Base-by-base conservation (phyloP, 2,113 vertebrate species). In the Marmota flaviventris region DNA sequence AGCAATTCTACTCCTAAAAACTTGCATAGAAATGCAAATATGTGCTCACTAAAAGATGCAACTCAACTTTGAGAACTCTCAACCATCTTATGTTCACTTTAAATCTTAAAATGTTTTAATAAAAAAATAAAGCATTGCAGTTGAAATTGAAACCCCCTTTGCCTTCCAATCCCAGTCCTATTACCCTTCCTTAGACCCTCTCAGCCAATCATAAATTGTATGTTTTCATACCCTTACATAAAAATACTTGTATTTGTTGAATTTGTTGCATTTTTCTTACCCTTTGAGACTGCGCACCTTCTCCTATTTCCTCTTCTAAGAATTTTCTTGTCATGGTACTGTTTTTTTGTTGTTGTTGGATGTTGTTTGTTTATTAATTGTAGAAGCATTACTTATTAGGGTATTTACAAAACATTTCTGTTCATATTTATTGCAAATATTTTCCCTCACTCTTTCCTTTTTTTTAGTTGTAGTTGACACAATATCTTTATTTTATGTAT, bases 91-190 rank as follows among this genome's bases (percentile, higher is more conserved):
- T 37, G 20, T 42, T 91, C 39, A 29, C 63, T 42, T 88, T 78
- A 53, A 88, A 77, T 91, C n/a, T 70, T 63, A 32, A 75, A 58
- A 48, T 75, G 34, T 86, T 37, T 87, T 87, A 77, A 78, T 75
- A 48, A 86, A 91, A 93, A 91, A 95, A 91, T 53, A 53, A 87
- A 65, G n/a, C n/a, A 83, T 3, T 73, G 37, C 34, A 56, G 29
- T 89, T 92, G 53, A 63, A 84, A 34, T n/a, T 77, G 39, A 96
- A 81, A 42, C 29, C 13, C 25, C 39, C 61, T 95, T 88, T 73
- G 70, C 42, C 77, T 42, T 97, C 37, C 24, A 63, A 67, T 61
- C 45, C 56, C 56, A 61, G 61, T 20, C 4, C 27, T 56, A 42
- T 65, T 48, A 25, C 56, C 17, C 9, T 76, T 56, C 29, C 45